Evolutionary conservation across 2,797 vertebrate species (phyloP).

Genomic region (Staurois parvus): DNA sequence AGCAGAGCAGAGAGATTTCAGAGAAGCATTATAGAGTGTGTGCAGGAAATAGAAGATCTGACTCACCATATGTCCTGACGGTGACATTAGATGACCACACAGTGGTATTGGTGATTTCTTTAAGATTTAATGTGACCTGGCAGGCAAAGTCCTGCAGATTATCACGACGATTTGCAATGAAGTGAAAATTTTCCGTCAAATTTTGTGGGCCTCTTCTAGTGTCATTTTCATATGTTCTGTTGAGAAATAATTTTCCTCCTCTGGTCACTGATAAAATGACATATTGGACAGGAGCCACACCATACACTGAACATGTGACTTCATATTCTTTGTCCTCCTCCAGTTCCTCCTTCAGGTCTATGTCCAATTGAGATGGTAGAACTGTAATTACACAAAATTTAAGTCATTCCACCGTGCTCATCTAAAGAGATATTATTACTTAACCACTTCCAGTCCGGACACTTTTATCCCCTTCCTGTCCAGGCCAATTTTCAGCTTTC

Average conservation of each 20-base stretch:
- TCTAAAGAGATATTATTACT: not conserved
- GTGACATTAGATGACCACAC: not conserved
- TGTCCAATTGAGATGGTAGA: not conserved
- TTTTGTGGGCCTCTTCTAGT: no score
- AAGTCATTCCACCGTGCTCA: not conserved
- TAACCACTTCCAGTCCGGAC: no score
- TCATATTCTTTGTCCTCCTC: slow-evolving; percentile 18
- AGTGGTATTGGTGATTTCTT: not conserved
- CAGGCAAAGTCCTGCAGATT: slow-evolving; percentile 39
- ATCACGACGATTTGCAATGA: slow-evolving; percentile 12
- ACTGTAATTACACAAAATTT: slow-evolving; percentile 14
- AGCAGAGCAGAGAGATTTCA: no score
- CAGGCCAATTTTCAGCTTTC: no score
- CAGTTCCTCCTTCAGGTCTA: slow-evolving; percentile 9
- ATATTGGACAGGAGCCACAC: slow-evolving; percentile 21
- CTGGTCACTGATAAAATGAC: slow-evolving; percentile 21
- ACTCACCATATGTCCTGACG: slow-evolving; percentile 40
- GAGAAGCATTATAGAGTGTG: no score
- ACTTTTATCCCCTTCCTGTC: no score
- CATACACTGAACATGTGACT: slow-evolving; percentile 29
- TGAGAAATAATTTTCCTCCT: not conserved
- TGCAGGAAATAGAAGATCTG: no score
- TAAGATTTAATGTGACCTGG: slow-evolving; percentile 3
- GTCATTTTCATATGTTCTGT: not conserved
- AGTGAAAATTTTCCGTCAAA: not conserved